Evolutionary conservation across 2,888 invertebrate genomes (phyloP).

Genomic region (Pseudanteris insignis): DNA sequence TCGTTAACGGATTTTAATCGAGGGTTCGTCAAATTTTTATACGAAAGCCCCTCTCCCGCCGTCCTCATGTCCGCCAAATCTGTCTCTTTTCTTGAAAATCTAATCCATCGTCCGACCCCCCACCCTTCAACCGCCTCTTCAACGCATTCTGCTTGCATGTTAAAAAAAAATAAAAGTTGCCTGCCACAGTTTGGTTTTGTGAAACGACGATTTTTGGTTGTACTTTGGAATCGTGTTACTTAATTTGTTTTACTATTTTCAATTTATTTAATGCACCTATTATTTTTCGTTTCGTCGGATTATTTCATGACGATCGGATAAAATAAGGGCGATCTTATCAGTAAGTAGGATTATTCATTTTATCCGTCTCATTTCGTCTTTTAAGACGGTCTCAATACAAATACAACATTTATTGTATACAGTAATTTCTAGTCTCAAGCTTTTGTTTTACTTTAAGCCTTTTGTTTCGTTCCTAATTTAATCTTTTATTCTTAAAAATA

Average conservation of each 20-base stretch:
- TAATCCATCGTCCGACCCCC: background rate
- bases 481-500: background rate
- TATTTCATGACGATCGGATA: slow-evolving; percentile 59
- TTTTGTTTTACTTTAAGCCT: slow-evolving; percentile 6
- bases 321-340: slow-evolving; percentile 77
- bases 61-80: slow-evolving; percentile 7
- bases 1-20: slow-evolving; percentile 70
- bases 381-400: slow-evolving; percentile 45
- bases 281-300: slow-evolving; percentile 77
- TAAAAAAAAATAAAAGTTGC: slow-evolving; percentile 59
- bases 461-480: slow-evolving; percentile 1
- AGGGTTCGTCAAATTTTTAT: slow-evolving; percentile 66
- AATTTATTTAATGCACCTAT: slow-evolving; percentile 70
- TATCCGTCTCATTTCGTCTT: slow-evolving; percentile 54
- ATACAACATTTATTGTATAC: slow-evolving; percentile 28
- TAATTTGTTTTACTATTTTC: slow-evolving; percentile 72
- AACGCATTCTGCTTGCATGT: slow-evolving; percentile 66
- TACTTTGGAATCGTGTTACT: slow-evolving; percentile 66
- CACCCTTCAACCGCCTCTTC: slow-evolving; percentile 56
- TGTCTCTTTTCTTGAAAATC: slow-evolving; percentile 22
- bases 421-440: slow-evolving; percentile 7
- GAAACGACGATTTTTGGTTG: slow-evolving; percentile 70
- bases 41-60: slow-evolving; percentile 71
- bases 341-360: slow-evolving; percentile 72
- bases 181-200: slow-evolving; percentile 66